Evolutionary conservation across 2,113 vertebrate species (phyloP).

Genomic region (Pithys albifrons): DNA sequence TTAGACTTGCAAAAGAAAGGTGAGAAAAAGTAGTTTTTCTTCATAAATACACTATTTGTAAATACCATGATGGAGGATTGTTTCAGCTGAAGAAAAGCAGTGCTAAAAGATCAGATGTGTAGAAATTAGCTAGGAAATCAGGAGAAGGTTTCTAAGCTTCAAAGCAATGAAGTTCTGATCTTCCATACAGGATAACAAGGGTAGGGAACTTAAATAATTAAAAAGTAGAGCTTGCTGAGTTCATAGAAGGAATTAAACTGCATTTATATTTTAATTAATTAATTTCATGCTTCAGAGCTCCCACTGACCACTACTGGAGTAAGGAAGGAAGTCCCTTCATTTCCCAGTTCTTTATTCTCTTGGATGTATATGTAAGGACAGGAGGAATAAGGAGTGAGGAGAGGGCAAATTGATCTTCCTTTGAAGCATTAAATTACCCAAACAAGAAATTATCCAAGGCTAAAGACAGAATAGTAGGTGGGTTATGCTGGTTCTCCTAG

Average conservation of each 20-base stretch:
- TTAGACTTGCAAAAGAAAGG: background rate
- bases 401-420: slow-evolving; percentile 43
- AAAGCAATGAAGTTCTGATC: slow-evolving; percentile 45
- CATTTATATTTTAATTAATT: slow-evolving; percentile 70
- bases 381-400: background rate
- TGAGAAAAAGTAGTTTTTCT: background rate
- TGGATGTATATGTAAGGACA: slow-evolving; percentile 11
- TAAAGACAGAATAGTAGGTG: background rate
- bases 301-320: slow-evolving; percentile 56
- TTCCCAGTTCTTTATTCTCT: slow-evolving; percentile 37
- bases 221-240: slow-evolving; percentile 43
- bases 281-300: slow-evolving; percentile 68
- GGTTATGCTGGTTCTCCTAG: background rate
- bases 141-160: slow-evolving; percentile 46
- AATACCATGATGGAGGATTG: background rate
- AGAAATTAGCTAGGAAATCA: slow-evolving; percentile 49
- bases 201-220: slow-evolving; percentile 59
- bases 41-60: background rate
- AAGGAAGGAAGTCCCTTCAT: slow-evolving; percentile 46
- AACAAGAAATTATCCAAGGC: slow-evolving; percentile 24
- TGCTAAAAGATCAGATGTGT: slow-evolving; percentile 32
- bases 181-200: slow-evolving; percentile 36
- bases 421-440: slow-evolving; percentile 61
- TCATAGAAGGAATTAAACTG: slow-evolving; percentile 54
- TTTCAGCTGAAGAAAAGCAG: background rate